Conservation (phyloP, 2,113 vertebrate genomes). For the Stegostoma tigrinum region DNA sequence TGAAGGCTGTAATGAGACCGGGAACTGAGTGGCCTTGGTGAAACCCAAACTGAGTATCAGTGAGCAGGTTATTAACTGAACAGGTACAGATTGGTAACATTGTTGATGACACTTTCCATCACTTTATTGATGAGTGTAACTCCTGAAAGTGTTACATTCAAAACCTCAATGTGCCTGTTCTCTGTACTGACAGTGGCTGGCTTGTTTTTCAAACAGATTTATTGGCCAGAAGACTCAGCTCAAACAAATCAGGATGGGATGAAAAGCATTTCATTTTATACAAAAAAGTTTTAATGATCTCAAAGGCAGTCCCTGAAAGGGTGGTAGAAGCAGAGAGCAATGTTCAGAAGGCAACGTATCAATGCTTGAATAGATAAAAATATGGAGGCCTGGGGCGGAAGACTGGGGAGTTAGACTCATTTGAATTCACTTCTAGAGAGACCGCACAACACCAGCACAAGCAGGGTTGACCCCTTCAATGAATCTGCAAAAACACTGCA, state of each 20-base stretch:
- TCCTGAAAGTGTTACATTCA: not conserved
- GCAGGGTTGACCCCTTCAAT: not conserved
- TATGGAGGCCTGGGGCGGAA: not conserved
- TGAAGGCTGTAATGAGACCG: no score
- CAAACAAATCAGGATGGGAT: not conserved
- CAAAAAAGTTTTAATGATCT: not conserved
- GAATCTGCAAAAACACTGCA: not conserved
- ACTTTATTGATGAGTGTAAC: not conserved
- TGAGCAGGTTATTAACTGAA: no score
- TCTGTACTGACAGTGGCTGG: not conserved
- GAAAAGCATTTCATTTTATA: not conserved
- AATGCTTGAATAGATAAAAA: not conserved
- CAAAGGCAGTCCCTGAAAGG: not conserved
- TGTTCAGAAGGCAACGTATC: not conserved
- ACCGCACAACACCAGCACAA: no score
- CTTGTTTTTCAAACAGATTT: no score
- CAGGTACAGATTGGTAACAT: no score
- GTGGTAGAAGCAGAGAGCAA: not conserved
- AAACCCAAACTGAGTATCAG: no score
- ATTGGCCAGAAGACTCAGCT: no score
- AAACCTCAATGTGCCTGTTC: not conserved
- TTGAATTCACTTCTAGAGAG: no score
- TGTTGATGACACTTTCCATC: no score
- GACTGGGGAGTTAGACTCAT: no score
- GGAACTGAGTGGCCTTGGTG: no score